phyloP scores from a whole-genome alignment of 2,797 vertebrate genomes.

The Apodemus agrarius region DNA sequence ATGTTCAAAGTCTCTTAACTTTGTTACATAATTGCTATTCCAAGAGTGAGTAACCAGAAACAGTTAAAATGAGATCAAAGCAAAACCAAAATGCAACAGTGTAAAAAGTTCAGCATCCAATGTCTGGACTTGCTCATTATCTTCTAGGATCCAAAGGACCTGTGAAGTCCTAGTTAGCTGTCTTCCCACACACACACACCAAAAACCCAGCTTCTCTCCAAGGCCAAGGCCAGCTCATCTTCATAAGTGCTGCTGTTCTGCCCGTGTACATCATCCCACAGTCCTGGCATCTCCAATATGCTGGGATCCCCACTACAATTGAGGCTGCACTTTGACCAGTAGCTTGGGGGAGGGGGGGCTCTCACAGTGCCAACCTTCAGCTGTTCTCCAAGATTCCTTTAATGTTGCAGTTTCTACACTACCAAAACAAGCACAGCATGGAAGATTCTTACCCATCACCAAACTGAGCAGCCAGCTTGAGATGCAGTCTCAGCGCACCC shows the following conservation, averaged over 20 bases:
- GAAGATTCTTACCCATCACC: neutral
- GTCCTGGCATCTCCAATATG: neutral
- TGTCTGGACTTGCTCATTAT: neutral
- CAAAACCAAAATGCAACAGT: neutral
- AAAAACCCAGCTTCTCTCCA: neutral
- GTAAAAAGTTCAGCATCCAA: neutral
- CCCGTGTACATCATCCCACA: neutral
- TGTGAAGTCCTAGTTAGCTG: neutral
- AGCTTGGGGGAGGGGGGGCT: neutral
- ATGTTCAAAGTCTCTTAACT: neutral
- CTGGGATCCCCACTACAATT: neutral
- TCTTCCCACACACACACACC: neutral
- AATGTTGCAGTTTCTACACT: neutral
- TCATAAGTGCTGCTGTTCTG: neutral
- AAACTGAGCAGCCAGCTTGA: neutral
- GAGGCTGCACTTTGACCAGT: neutral
- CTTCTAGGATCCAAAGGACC: neutral
- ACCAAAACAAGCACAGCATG: neutral
- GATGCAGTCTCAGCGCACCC: neutral
- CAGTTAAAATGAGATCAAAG: neutral
- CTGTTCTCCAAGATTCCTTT: neutral
- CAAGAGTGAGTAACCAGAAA: neutral
- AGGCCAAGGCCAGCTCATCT: neutral
- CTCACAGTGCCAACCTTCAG: neutral
- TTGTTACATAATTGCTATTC: neutral